These are phyloP conservation scores for Athalia circularis DNA, from an alignment of 2,888 invertebrate genomes.

Conservation along the genomic window DNA sequence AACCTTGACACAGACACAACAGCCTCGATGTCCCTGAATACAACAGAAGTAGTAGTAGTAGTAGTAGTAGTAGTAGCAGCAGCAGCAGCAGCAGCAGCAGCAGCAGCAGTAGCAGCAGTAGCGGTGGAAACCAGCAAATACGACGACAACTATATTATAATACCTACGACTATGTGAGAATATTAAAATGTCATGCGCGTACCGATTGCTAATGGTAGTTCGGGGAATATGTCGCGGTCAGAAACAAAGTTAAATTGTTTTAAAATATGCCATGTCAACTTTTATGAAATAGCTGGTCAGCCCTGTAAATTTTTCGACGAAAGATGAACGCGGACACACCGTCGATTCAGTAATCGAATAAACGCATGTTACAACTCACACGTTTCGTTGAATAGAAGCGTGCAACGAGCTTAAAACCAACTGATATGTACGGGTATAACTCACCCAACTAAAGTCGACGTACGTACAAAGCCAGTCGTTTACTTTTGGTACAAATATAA, in stretches of 20 bases:
- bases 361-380: too few species aligned
- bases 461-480: too few species aligned
- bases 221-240: constrained; percentile 2
- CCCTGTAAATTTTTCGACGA: not conserved
- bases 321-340: not conserved
- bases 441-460: too few species aligned
- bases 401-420: too few species aligned
- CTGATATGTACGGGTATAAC: too few species aligned
- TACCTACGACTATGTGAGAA: too few species aligned
- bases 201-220: constrained; percentile 12
- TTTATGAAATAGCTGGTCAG: too few species aligned
- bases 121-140: too few species aligned
- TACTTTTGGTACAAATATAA: too few species aligned
- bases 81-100: not conserved
- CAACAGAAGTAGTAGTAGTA: constrained; percentile 1
- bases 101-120: not conserved
- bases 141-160: too few species aligned
- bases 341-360: not conserved
- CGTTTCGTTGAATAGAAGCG: too few species aligned
- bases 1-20: constrained; percentile 40
- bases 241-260: not conserved
- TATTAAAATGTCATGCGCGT: not conserved
- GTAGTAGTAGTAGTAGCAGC: not conserved
- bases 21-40: constrained; percentile 15
- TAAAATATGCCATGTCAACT: too few species aligned